Evolutionary conservation across 2,888 invertebrate genomes (phyloP), one percentile per base, ranked within the genome.

Genomic region (Philereme transversata): DNA sequence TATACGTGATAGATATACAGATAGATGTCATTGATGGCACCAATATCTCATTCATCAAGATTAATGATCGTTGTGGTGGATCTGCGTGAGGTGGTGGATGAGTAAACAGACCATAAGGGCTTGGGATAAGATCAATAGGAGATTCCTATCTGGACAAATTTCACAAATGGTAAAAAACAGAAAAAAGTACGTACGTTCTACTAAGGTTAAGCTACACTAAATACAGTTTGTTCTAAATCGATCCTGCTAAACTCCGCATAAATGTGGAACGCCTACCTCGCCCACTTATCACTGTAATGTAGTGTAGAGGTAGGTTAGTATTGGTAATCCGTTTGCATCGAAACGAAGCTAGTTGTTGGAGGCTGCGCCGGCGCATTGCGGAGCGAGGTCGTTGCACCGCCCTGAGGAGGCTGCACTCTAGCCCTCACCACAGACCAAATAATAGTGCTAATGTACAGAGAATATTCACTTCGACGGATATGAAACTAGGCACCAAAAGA

Each of bases 331-430:
- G 54, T 55, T 62, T 51, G 58, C 51, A 58, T 57, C 54, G 43
- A 55, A 57, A 55, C 48, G 55, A 55, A 77, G 80, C 79, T 76
- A 78, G 80, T 79, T 73, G 78, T 61, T 60, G 70, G 67, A 86
- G 84, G 82, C 82, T 82, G 83, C 75, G 82, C 83, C 70, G 79
- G 81, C 78, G 76, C 81, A 74, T 71, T 62, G 68, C 64, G 54
- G 65, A 65, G 73, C 73, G 86, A 83, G 88, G 90, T 90, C 90
- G 84, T 83, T 88, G 90, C 83, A 81, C 88, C 75, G 74, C 76
- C 75, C 75, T 64, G 77, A 79, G 78, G 81, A 83, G 82, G 76
- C 83, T 87, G 87, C 84, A 84, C 86, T 81, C 80, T 74, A 77
- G 79, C 78, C 81, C 79, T 77, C 79, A 73, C 78, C 79, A 38